Percentiles rank a stretch among this genome's conserved stretches.
Conservation (phyloP, 2,797 vertebrate species). For the Clarias platycephalus region DNA sequence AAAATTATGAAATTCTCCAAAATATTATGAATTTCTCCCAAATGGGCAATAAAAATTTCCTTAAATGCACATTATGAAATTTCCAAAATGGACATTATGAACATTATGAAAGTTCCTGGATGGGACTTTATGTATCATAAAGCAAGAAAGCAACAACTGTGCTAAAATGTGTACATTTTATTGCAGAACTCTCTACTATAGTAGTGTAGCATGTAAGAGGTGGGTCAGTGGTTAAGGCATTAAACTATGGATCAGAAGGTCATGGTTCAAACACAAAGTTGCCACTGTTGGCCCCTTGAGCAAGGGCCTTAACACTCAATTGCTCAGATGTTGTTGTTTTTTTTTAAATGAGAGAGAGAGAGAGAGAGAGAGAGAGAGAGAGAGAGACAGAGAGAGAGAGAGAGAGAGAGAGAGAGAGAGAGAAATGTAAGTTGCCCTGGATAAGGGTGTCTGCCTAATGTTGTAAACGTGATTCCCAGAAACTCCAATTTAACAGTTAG, state of each 20-base stretch:
- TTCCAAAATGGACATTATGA: not conserved
- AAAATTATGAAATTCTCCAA: not conserved
- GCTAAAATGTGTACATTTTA: not conserved
- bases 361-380: too few relatives aligned
- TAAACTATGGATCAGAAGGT: too few relatives aligned
- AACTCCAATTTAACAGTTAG: not conserved
- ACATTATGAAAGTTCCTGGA: not conserved
- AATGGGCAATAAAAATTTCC: not conserved
- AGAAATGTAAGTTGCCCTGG: too few relatives aligned
- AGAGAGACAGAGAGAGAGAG: too few relatives aligned
- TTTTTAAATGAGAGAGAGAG: too few relatives aligned
- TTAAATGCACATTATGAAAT: not conserved
- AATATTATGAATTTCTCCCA: not conserved
- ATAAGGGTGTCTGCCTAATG: too few relatives aligned
- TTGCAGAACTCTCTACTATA: not conserved
- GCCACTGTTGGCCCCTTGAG: too few relatives aligned
- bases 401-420: too few relatives aligned
- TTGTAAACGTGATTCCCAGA: not conserved
- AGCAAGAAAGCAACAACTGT: not conserved
- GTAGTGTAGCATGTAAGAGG: not conserved
- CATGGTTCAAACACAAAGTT: too few relatives aligned
- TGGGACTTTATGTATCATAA: not conserved
- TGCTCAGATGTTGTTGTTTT: too few relatives aligned
- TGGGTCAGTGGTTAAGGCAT: too few relatives aligned
- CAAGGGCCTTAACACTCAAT: too few relatives aligned